These are phyloP conservation scores for Grallaria varia DNA, from an alignment of 2,113 vertebrate genomes.

Conservation along the genomic window DNA sequence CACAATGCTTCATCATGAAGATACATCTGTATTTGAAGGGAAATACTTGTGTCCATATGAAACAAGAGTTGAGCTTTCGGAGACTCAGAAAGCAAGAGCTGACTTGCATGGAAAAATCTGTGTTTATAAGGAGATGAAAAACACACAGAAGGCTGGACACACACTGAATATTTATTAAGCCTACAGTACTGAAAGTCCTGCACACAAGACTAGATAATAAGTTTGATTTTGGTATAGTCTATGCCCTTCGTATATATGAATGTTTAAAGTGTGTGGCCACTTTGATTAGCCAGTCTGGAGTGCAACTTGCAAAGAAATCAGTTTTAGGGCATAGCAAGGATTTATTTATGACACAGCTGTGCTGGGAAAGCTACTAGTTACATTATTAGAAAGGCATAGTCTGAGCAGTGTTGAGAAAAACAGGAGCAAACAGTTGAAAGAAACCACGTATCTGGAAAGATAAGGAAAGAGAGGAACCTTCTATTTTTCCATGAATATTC, in stretches of 20 bases:
- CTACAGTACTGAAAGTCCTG: background rate
- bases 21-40: background rate
- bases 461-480: background rate
- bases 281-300: background rate
- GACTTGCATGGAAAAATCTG: background rate
- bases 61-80: background rate
- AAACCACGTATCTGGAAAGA: background rate
- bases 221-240: background rate
- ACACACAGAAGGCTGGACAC: background rate
- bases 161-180: background rate
- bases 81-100: background rate
- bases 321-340: background rate
- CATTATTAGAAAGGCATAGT: background rate
- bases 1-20: background rate
- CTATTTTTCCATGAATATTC: background rate
- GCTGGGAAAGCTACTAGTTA: background rate
- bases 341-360: background rate
- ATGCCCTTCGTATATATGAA: background rate
- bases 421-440: background rate
- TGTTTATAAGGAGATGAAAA: background rate
- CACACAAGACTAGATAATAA: background rate
- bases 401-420: background rate
- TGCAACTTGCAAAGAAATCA: background rate
- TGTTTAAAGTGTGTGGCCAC: background rate
- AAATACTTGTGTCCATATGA: background rate